Conservation (phyloP, 2,888 invertebrate genomes). For the Coelogynopora nodosa region DNA sequence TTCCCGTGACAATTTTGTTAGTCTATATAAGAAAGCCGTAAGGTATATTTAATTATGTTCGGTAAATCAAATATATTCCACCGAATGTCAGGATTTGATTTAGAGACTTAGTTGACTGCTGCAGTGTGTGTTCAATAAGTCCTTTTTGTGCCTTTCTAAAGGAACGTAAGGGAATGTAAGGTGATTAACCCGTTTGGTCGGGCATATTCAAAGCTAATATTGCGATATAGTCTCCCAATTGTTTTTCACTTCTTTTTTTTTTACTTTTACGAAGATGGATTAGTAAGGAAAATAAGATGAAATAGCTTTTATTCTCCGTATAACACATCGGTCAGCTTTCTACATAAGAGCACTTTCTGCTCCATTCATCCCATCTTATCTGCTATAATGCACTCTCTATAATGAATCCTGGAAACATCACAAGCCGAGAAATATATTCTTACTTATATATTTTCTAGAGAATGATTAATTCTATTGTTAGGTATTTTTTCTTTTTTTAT, state of each 20-base stretch:
- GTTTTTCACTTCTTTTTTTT: background rate
- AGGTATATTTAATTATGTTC: background rate
- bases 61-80: background rate
- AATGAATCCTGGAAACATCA: background rate
- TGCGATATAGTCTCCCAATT: background rate
- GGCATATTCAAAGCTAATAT: background rate
- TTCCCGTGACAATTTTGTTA: too few relatives aligned
- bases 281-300: background rate
- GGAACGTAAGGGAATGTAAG: background rate
- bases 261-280: background rate
- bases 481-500: background rate
- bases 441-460: background rate
- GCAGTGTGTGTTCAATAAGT: too few relatives aligned
- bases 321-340: background rate
- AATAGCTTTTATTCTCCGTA: background rate
- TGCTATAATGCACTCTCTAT: background rate
- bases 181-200: background rate
- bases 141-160: too few relatives aligned
- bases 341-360: background rate
- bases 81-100: too few relatives aligned
- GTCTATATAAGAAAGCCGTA: too few relatives aligned
- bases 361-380: background rate
- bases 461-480: background rate
- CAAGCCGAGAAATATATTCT: background rate
- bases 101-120: too few relatives aligned